Percentiles rank a stretch among this genome's conserved stretches.
These are phyloP conservation scores for Scaptodrosophila latifasciaeformis DNA, from an alignment of 2,888 invertebrate genomes.

Conservation along the genomic window DNA sequence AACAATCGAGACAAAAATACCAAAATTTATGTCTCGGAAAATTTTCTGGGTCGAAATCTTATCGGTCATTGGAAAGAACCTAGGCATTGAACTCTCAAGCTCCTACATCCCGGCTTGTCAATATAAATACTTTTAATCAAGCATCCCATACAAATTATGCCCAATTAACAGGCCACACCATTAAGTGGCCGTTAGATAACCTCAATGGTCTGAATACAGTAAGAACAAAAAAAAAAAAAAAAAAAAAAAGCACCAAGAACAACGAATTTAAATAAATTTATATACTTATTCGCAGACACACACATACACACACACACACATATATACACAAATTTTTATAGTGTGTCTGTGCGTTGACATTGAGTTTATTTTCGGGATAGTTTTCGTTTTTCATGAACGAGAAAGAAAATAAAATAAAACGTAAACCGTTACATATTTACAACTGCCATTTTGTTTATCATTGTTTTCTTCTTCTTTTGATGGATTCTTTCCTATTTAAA, in stretches of 20 bases:
- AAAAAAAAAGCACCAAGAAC: constrained; percentile 35
- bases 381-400: constrained; percentile 3
- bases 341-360: constrained; percentile 53
- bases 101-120: too few relatives aligned
- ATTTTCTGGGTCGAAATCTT: too few relatives aligned
- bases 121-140: background rate
- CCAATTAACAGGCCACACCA: constrained; percentile 3
- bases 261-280: background rate
- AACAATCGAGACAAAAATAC: too few relatives aligned
- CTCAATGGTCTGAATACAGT: too few relatives aligned
- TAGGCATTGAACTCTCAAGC: constrained; percentile 23
- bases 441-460: too few relatives aligned
- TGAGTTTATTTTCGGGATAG: constrained; percentile 61
- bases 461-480: too few relatives aligned
- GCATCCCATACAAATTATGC: background rate
- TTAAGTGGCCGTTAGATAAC: constrained; percentile 14
- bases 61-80: constrained; percentile 36
- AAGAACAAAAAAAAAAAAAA: constrained; percentile 18
- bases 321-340: constrained; percentile 6
- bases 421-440: too few relatives aligned
- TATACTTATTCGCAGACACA: background rate
- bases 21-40: too few relatives aligned
- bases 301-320: constrained; percentile 12
- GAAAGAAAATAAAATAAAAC: too few relatives aligned
- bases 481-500: too few relatives aligned